Percentiles rank a stretch among this genome's conserved stretches.
These are phyloP conservation scores for Neria commutata DNA, from an alignment of 2,888 invertebrate species.

Conservation along the genomic window DNA sequence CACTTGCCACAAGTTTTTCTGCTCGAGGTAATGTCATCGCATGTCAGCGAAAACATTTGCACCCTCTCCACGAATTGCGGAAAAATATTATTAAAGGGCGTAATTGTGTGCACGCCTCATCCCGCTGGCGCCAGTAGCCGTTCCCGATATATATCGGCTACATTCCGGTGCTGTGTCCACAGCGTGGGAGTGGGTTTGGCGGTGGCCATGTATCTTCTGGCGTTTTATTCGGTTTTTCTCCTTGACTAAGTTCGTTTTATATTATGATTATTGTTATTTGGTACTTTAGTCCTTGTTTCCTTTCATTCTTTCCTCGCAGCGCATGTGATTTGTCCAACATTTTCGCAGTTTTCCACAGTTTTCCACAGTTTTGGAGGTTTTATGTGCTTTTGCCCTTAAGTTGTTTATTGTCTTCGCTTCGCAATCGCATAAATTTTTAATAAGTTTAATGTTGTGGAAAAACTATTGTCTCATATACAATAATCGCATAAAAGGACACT, in stretches of 20 bases:
- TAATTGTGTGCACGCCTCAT: too few relatives aligned
- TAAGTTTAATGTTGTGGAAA: conserved; percentile 27
- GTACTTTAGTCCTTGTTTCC: conserved; percentile 1
- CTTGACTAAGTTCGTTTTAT: conserved; percentile 25
- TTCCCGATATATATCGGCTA: too few relatives aligned
- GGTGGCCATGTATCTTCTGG: background rate
- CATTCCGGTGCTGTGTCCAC: too few relatives aligned
- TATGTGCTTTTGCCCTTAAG: conserved; percentile 16
- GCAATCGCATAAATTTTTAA: conserved; percentile 27
- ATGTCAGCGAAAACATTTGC: too few relatives aligned
- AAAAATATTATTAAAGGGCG: too few relatives aligned
- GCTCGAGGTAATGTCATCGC: conserved; percentile 1
- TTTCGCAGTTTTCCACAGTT: background rate
- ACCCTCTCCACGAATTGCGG: too few relatives aligned
- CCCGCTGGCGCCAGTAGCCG: too few relatives aligned
- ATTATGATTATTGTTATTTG: conserved; percentile 28
- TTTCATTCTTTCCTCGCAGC: background rate
- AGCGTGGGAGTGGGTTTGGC: background rate
- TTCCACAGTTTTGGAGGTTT: background rate
- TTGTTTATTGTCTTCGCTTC: conserved; percentile 17
- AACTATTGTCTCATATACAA: too few relatives aligned
- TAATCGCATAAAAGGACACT: too few relatives aligned
- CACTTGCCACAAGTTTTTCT: background rate
- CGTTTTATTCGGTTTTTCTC: conserved; percentile 15
- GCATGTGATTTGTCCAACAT: too few relatives aligned